A percentile compares a stretch with the other conserved stretches of the same genome.
phyloP scores from a whole-genome alignment of 2,797 vertebrate species.

The Tarsius wallacei region DNA sequence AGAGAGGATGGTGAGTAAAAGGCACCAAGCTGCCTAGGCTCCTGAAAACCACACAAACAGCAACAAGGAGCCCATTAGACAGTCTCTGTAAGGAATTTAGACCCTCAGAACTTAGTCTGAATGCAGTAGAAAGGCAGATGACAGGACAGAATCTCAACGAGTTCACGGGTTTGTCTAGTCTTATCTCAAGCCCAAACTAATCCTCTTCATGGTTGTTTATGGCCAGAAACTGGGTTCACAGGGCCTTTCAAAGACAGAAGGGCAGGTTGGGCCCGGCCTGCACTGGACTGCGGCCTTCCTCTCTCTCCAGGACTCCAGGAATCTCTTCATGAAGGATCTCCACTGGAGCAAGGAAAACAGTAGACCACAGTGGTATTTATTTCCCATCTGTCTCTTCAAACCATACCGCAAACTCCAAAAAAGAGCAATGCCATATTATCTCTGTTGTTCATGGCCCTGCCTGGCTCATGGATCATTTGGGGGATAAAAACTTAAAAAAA shows the following conservation, averaged over 20 bases:
- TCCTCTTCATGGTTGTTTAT: conserved; percentile 51
- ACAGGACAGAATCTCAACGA: background rate
- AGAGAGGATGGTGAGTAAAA: background rate
- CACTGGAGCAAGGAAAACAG: background rate
- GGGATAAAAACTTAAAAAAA: background rate
- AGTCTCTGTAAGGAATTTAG: background rate
- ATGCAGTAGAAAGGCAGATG: background rate
- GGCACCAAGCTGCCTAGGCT: background rate
- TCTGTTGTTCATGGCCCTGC: background rate
- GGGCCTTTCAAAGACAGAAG: conserved; percentile 15
- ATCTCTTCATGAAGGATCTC: background rate
- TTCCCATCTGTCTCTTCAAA: background rate
- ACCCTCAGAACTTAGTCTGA: background rate
- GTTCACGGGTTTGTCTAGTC: conserved; percentile 60
- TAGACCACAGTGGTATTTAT: background rate
- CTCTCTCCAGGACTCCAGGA: background rate
- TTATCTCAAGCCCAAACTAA: conserved; percentile 56
- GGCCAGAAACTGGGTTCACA: conserved; percentile 10
- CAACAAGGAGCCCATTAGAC: background rate
- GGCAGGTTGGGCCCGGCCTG: background rate
- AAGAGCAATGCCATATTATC: background rate
- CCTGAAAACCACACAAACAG: conserved; percentile 2
- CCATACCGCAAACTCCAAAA: background rate
- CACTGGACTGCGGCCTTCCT: background rate
- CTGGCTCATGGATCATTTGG: background rate